phyloP scores from a whole-genome alignment of 2,888 invertebrate species.

The Chalcis sispes region DNA sequence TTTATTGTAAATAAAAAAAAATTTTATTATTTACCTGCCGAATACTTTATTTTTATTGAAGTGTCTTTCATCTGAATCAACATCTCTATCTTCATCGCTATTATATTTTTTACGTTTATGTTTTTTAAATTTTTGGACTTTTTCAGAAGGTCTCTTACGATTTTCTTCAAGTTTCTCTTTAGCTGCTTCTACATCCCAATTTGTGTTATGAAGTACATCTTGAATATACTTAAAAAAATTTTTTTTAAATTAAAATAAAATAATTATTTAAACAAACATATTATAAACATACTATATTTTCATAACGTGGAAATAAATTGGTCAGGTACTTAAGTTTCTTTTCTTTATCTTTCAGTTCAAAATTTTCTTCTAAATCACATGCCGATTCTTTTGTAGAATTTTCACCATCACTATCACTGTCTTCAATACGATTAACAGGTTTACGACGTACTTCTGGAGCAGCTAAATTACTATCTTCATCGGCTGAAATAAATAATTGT shows the following conservation, averaged over 20 bases:
- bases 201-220: conserved; percentile 63
- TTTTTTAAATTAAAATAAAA: conserved; percentile 14
- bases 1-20: background rate
- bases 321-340: conserved; percentile 79
- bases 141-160: conserved; percentile 54
- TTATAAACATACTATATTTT: conserved; percentile 76
- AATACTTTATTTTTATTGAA: conserved; percentile 80
- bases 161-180: conserved; percentile 40
- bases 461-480: conserved; percentile 71
- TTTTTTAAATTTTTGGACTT: conserved; percentile 63
- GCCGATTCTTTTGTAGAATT: conserved; percentile 61
- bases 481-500: conserved; percentile 63
- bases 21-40: conserved; percentile 78
- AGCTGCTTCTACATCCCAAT: conserved; percentile 70
- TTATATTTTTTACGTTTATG: conserved; percentile 77
- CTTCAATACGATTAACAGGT: conserved; percentile 70
- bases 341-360: conserved; percentile 66
- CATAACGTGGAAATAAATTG: conserved; percentile 81
- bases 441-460: conserved; percentile 68
- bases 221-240: conserved; percentile 68
- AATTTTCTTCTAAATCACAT: conserved; percentile 61
- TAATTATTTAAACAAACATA: conserved; percentile 14
- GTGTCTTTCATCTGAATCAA: conserved; percentile 79
- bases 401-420: conserved; percentile 71
- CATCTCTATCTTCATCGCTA: conserved; percentile 81